Evolutionary conservation across 2,888 invertebrate species (phyloP).

Genomic region (Altica lythri): DNA sequence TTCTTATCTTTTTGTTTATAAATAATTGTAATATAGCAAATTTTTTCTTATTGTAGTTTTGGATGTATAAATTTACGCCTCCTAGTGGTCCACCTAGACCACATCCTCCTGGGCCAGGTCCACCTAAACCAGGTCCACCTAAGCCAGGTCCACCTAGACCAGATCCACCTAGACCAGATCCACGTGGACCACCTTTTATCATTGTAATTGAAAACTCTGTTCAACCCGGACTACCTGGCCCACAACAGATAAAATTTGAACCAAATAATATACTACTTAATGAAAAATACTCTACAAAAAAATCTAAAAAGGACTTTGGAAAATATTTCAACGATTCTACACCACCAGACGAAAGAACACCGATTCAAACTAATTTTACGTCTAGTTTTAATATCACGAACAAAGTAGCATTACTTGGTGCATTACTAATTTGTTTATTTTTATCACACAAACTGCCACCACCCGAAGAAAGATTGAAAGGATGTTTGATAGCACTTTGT

Average conservation of each 20-base stretch:
- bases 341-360: constrained; percentile 30
- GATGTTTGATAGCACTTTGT: constrained; percentile 31
- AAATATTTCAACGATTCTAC: constrained; percentile 13
- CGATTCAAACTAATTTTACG: constrained; percentile 34
- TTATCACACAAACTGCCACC: constrained; percentile 35
- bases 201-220: too few species aligned
- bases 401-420: constrained; percentile 31
- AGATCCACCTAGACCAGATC: neutral
- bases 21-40: too few species aligned
- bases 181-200: too few species aligned
- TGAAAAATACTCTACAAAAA: too few species aligned
- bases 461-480: constrained; percentile 36
- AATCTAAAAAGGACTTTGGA: too few species aligned
- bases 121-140: neutral
- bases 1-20: too few species aligned
- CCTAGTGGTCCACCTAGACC: neutral
- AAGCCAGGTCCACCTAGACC: neutral
- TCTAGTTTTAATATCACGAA: constrained; percentile 31
- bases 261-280: too few species aligned
- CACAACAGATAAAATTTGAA: too few species aligned
- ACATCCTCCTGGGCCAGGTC: neutral
- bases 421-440: constrained; percentile 25
- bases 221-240: too few species aligned
- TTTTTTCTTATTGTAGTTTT: constrained; percentile 37
- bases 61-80: constrained; percentile 40